Evolutionary conservation across 1,140 invertebrate species (phyloP).

Genomic region (Trachelipus rathkii): DNA sequence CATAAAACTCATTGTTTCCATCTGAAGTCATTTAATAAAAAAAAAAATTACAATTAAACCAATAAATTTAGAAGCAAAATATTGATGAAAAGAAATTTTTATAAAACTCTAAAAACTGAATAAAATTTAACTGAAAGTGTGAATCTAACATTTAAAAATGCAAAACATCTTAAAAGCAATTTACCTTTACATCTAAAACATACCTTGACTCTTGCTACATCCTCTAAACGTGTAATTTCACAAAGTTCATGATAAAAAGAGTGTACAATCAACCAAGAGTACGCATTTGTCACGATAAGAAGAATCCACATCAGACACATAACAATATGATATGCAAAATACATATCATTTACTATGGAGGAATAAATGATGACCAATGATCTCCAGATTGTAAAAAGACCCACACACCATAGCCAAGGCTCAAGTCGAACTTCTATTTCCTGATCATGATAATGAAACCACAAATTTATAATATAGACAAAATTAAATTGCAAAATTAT

Average conservation of each 20-base stretch:
- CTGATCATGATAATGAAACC: constrained; percentile 49
- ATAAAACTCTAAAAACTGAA: too few relatives aligned
- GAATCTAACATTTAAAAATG: too few relatives aligned
- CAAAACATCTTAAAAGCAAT: too few relatives aligned
- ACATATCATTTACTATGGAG: constrained; percentile 84
- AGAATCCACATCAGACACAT: constrained; percentile 78
- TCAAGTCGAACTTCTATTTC: constrained; percentile 78
- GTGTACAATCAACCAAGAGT: constrained; percentile 83
- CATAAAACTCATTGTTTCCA: constrained; percentile 44
- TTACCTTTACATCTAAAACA: neutral
- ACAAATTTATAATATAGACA: too few relatives aligned
- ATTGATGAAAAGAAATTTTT: too few relatives aligned
- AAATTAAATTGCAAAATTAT: too few relatives aligned
- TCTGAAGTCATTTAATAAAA: constrained; percentile 23
- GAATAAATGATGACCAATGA: constrained; percentile 75
- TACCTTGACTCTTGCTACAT: constrained; percentile 83
- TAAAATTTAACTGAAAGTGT: too few relatives aligned
- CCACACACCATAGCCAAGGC: constrained; percentile 79
- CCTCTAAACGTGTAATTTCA: constrained; percentile 82
- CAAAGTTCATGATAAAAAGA: constrained; percentile 80
- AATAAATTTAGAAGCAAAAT: too few relatives aligned
- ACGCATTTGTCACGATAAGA: constrained; percentile 65
- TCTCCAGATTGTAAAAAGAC: constrained; percentile 70
- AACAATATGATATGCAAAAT: constrained; percentile 83
- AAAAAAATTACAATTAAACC: too few relatives aligned